These are phyloP conservation scores for Paradisaea rubra DNA, from an alignment of 2,113 vertebrate species.

Conservation along the genomic window DNA sequence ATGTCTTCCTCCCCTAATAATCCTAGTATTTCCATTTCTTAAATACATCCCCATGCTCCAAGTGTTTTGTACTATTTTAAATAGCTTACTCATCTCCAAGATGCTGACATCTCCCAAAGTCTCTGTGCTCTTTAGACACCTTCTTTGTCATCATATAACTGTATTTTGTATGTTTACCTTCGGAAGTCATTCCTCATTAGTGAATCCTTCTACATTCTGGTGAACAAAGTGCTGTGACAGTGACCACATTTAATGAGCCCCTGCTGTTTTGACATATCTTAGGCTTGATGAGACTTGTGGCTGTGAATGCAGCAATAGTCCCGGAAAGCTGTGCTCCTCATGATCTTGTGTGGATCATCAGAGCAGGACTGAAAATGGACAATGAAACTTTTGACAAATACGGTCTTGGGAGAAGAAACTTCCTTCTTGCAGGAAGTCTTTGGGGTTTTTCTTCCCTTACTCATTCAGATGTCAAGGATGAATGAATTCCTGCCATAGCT, in stretches of 20 bases:
- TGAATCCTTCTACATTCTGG: not conserved
- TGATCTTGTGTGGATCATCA: not conserved
- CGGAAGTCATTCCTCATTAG: not conserved
- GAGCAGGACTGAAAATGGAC: not conserved
- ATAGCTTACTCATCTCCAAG: not conserved
- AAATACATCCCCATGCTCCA: not conserved
- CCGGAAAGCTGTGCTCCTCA: not conserved
- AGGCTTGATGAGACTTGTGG: not conserved
- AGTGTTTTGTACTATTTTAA: not conserved
- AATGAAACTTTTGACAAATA: not conserved
- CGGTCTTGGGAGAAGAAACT: not conserved
- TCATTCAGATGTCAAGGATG: not conserved
- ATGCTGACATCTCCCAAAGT: not conserved
- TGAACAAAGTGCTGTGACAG: not conserved
- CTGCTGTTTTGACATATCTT: not conserved
- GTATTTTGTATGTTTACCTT: not conserved
- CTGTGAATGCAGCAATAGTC: not conserved
- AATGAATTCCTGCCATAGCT: not conserved
- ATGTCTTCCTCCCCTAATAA: not conserved
- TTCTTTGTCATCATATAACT: not conserved
- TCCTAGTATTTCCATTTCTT: not conserved
- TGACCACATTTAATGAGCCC: slow-evolving; percentile 24
- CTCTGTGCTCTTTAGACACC: not conserved
- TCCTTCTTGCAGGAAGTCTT: not conserved
- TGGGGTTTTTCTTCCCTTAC: not conserved